Base-by-base conservation (phyloP, 2,888 invertebrate genomes). In the Epinotia bilunana region DNA sequence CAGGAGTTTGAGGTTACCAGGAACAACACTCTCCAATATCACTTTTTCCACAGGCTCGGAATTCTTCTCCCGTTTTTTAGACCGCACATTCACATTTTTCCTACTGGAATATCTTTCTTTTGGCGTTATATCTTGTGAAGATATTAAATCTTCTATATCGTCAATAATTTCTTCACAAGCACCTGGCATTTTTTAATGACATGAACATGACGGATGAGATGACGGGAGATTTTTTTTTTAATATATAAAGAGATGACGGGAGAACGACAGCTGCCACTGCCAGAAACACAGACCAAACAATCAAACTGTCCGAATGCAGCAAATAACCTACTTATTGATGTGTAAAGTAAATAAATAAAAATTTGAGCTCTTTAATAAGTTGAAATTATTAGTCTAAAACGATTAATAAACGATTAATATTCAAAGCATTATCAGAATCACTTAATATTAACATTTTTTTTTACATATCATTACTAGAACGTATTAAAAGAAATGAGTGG, bases 141-240 rank as follows among this genome's bases (percentile, higher is more conserved):
- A 96, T 91, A 98, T 96, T 82, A 98, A 92, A 94, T 98, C 98
- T 90, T 98, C 98, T 77, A 98, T 98, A 90, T 98, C 98, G 74
- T 96, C 97, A 79, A 98, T 96, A 81, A 95, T 95, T 91, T 96
- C 97, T 81, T 93, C 94, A 86, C 96, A 96, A 76, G 94, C 94
- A 80, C 92, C 90, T 83, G 95, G 91, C 95, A 95, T 95, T 85
- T 90, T 94, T 82, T 74, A n/a, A n/a, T n/a, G n/a, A n/a, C n/a
- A n/a, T n/a, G n/a, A n/a, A n/a, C n/a, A n/a, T n/a, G n/a, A n/a
- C n/a, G n/a, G n/a, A n/a, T n/a, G n/a, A n/a, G n/a, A n/a, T n/a
- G n/a, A n/a, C n/a, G n/a, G n/a, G n/a, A n/a, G n/a, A n/a, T n/a
- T n/a, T n/a, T n/a, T n/a, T n/a, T n/a, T n/a, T n/a, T n/a, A n/a